Percentiles rank a stretch among this genome's conserved stretches.
phyloP scores from a whole-genome alignment of 2,113 vertebrate genomes.

The Vidua macroura region DNA sequence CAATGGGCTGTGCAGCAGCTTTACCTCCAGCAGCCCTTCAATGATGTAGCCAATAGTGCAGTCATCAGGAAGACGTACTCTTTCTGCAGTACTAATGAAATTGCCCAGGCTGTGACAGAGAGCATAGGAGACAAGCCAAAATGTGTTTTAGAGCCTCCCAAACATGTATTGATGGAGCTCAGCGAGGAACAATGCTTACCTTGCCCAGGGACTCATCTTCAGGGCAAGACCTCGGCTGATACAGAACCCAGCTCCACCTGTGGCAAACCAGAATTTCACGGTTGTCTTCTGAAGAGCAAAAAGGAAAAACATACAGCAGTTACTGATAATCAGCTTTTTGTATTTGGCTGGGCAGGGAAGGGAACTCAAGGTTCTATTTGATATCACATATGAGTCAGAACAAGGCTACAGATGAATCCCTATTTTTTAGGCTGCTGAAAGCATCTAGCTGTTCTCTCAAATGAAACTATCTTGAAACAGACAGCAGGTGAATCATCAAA shows the following conservation, averaged over 20 bases:
- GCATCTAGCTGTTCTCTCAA: neutral
- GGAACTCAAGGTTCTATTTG: neutral
- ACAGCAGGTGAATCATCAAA: neutral
- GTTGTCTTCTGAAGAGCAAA: constrained; percentile 72
- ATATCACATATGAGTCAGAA: neutral
- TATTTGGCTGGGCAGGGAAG: neutral
- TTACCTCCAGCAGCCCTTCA: constrained; percentile 89
- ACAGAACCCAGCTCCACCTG: constrained; percentile 96
- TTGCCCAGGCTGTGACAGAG: constrained; percentile 84
- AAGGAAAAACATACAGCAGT: constrained; percentile 8
- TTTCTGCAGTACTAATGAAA: constrained; percentile 95
- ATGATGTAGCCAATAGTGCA: constrained; percentile 97
- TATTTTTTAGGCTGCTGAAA: neutral
- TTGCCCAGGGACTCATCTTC: constrained; percentile 99
- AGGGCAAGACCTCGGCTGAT: constrained; percentile 94
- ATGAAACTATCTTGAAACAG: neutral
- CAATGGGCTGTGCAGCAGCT: constrained; percentile 81
- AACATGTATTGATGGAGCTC: neutral
- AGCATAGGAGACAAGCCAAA: neutral
- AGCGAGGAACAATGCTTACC: constrained; percentile 68
- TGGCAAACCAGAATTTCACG: constrained; percentile 97
- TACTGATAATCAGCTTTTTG: neutral
- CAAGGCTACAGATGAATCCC: neutral
- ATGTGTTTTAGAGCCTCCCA: neutral
- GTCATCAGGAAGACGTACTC: constrained; percentile 93